phyloP scores from a whole-genome alignment of 1,140 invertebrate genomes.

The Portunus trituberculatus region DNA sequence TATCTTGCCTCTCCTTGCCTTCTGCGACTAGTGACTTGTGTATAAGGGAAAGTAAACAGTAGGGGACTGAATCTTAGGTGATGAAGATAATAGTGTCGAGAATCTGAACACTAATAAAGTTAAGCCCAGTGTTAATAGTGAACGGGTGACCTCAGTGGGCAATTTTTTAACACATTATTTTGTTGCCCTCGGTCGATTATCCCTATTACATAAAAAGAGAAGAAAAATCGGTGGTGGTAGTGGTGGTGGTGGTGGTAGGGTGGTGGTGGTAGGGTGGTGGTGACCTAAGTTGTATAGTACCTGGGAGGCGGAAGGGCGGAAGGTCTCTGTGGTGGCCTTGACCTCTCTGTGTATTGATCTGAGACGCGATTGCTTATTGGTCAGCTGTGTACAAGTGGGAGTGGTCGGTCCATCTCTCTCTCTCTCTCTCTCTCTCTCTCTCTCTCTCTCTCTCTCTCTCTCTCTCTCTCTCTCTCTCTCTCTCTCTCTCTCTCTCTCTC shows the following conservation, averaged over 20 bases:
- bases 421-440: constrained; percentile 17
- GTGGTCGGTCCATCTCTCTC: not conserved
- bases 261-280: not conserved
- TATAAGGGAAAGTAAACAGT: too few species aligned
- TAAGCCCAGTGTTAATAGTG: not conserved
- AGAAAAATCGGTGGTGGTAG: not conserved
- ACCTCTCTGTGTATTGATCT: not conserved
- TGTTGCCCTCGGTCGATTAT: too few species aligned
- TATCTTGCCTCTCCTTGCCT: too few species aligned
- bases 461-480: too few species aligned
- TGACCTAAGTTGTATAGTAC: not conserved
- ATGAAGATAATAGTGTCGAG: not conserved
- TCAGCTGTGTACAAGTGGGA: not conserved
- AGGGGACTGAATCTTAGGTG: too few species aligned
- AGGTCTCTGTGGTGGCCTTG: not conserved
- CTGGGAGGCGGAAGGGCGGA: not conserved
- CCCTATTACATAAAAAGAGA: too few species aligned
- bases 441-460: not conserved
- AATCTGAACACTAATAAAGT: not conserved
- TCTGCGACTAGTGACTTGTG: too few species aligned
- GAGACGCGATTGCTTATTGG: not conserved
- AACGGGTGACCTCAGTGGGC: too few species aligned
- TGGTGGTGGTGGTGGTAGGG: too few species aligned
- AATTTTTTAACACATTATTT: too few species aligned
- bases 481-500: too few species aligned